Conservation (phyloP, 2,797 vertebrate species). For the Karalla daura region DNA sequence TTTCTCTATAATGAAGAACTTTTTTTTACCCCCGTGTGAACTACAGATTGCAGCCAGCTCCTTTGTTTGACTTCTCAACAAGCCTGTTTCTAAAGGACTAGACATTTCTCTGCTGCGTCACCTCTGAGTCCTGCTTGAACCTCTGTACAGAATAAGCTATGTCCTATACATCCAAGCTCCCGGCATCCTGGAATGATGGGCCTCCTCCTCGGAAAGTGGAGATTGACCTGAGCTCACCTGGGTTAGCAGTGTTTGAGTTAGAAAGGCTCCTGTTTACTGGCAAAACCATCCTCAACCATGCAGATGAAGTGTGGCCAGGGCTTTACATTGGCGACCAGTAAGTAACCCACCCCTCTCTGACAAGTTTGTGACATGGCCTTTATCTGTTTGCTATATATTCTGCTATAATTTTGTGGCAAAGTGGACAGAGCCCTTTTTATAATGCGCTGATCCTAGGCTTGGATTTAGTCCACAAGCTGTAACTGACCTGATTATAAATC, state of each 20-base stretch:
- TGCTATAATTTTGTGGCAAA: background rate
- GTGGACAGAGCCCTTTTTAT: background rate
- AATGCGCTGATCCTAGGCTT: background rate
- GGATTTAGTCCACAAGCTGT: background rate
- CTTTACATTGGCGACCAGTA: conserved; percentile 95
- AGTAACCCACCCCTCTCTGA: conserved; percentile 55
- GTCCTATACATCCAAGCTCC: conserved; percentile 73
- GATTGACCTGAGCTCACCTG: conserved; percentile 83
- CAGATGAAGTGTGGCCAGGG: conserved; percentile 92
- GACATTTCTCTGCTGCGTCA: background rate
- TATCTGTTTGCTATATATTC: background rate
- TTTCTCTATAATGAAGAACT: background rate
- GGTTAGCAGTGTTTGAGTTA: conserved; percentile 88
- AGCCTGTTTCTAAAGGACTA: background rate
- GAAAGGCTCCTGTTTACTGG: conserved; percentile 90
- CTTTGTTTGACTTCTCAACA: too few species aligned
- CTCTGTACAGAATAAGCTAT: conserved; percentile 44
- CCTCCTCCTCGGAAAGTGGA: conserved; percentile 61
- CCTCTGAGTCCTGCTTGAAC: background rate
- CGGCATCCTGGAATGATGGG: conserved; percentile 69
- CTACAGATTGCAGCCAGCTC: background rate
- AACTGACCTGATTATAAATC: conserved; percentile 46
- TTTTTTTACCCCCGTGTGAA: background rate
- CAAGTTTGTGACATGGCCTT: background rate
- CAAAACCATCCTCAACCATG: conserved; percentile 88